phyloP scores from a whole-genome alignment of 2,113 vertebrate species.

The Lethenteron reissneri region DNA sequence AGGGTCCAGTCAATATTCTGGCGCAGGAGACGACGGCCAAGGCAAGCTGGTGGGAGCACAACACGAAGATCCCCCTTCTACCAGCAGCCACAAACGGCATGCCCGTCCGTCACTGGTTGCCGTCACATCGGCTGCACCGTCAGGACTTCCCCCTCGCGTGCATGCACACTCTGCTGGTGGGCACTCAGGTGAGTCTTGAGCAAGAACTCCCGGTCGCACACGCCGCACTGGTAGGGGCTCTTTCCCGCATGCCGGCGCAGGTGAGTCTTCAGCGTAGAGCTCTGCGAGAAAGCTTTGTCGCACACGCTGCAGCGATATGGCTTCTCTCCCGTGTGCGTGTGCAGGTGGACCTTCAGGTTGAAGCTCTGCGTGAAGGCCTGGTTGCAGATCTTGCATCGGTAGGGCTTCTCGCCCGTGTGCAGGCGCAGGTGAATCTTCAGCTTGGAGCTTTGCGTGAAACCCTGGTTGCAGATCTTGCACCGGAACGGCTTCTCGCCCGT shows the following conservation, averaged over 20 bases:
- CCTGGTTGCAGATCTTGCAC: neutral
- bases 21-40: too few relatives aligned
- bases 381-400: neutral
- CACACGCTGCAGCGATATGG: slow-evolving; percentile 4
- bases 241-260: slow-evolving; percentile 3
- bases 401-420: slow-evolving; percentile 4
- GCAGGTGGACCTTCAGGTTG: slow-evolving; percentile 42
- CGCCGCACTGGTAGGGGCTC: neutral
- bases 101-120: too few relatives aligned
- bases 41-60: too few relatives aligned
- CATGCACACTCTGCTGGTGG: neutral
- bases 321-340: slow-evolving; percentile 2
- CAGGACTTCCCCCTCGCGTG: too few relatives aligned
- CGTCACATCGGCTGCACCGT: too few relatives aligned
- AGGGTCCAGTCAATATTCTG: too few relatives aligned
- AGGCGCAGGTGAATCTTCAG: neutral
- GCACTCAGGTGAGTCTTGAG: slow-evolving; percentile 1
- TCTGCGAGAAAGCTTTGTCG: neutral
- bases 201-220: neutral
- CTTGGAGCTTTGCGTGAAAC: slow-evolving; percentile 3
- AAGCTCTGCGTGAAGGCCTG: slow-evolving; percentile 19
- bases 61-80: too few relatives aligned
- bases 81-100: too few relatives aligned
- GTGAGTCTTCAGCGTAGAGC: slow-evolving; percentile 3
- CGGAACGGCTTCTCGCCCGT: slow-evolving; percentile 1